These are phyloP conservation scores for Calliscelio sp. DNA, from an alignment of 2,888 invertebrate genomes.

Conservation along the genomic window DNA sequence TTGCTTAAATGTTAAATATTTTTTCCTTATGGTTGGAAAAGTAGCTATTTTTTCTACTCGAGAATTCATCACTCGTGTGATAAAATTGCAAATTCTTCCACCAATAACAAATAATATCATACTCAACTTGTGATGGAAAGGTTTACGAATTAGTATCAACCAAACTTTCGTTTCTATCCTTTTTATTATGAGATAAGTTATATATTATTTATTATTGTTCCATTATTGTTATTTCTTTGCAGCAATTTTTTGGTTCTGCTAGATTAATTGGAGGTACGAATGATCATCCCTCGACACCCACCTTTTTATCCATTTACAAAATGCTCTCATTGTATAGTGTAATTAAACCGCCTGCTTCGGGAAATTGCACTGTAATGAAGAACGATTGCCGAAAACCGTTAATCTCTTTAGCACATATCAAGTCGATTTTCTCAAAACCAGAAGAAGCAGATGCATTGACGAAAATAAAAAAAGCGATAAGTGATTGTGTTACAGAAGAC, in stretches of 20 bases:
- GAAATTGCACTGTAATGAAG: neutral
- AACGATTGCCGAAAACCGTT: neutral
- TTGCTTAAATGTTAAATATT: too few relatives aligned
- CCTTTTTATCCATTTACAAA: constrained; percentile 17
- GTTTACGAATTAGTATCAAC: too few relatives aligned
- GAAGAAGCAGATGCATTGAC: neutral
- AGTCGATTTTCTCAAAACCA: constrained; percentile 9
- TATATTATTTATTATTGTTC: too few relatives aligned
- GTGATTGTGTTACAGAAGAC: neutral
- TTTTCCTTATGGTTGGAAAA: too few relatives aligned
- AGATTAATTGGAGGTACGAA: constrained; percentile 3
- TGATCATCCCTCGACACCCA: constrained; percentile 20
- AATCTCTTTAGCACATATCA: neutral
- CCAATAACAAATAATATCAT: too few relatives aligned
- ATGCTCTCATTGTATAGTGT: constrained; percentile 6
- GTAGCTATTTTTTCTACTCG: too few relatives aligned
- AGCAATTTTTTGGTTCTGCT: constrained; percentile 15
- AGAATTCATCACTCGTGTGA: too few relatives aligned
- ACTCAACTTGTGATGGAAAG: too few relatives aligned
- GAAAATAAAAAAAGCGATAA: neutral
- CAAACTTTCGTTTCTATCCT: too few relatives aligned
- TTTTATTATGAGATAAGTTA: too few relatives aligned
- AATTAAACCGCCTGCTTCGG: neutral
- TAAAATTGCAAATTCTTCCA: too few relatives aligned
- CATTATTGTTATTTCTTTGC: constrained; percentile 3